These are phyloP conservation scores for Strigops habroptila DNA, from an alignment of 2,113 vertebrate species.

Conservation along the genomic window DNA sequence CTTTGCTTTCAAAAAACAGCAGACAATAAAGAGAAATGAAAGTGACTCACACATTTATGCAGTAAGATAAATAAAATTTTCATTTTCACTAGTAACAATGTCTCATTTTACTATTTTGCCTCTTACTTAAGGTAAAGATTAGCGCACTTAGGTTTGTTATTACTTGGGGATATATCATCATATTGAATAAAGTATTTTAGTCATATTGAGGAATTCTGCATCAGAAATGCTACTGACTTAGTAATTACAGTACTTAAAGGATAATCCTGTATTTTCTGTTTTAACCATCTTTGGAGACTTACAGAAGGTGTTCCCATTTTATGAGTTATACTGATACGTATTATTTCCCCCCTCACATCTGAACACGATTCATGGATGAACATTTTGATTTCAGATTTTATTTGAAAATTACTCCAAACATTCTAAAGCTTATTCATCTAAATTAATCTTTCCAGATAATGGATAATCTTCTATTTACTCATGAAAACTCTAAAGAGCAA, in stretches of 20 bases:
- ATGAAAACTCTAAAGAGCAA: background rate
- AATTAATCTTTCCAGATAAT: background rate
- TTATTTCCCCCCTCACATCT: background rate
- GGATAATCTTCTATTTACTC: background rate
- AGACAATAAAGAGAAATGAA: background rate
- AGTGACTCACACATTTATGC: background rate
- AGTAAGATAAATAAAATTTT: background rate
- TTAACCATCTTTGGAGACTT: background rate
- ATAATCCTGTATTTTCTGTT: background rate
- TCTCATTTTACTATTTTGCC: background rate
- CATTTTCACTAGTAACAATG: background rate
- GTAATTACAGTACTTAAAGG: background rate
- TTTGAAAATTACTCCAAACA: background rate
- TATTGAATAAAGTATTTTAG: background rate
- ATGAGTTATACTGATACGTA: background rate
- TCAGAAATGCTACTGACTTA: background rate
- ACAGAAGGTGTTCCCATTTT: background rate
- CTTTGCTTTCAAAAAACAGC: background rate
- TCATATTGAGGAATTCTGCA: background rate
- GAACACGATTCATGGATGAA: background rate
- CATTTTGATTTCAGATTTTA: background rate
- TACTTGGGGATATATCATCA: background rate
- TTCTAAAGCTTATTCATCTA: background rate
- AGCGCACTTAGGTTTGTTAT: background rate
- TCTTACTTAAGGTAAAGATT: background rate